Base-by-base conservation (phyloP, 2,888 invertebrate species). In the Drosophila falleni region DNA sequence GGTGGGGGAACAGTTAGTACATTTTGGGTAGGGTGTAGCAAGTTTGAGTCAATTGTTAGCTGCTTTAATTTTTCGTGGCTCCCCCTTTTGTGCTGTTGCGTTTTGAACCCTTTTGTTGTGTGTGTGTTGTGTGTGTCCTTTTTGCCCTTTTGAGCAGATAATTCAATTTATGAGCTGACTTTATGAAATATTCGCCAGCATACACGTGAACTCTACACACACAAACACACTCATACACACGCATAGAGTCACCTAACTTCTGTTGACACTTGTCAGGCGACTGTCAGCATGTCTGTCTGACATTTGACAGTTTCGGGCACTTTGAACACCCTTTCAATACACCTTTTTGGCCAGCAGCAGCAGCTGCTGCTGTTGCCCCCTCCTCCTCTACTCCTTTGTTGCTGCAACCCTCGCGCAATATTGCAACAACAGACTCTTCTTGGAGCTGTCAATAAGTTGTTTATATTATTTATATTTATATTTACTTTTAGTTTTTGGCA, bases 211-310 rank as follows among this genome's bases (percentile, higher is more conserved):
- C 29, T 61, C 61, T 9, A 47, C 72, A 46, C 41, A 47, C 50
- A 50, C 61, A 42, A 23, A 42, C 56, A 41, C 39, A 53, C 59
- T 37, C 66, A 29, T 33, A 37, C 67, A 26, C 26, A 37, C 51
- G 37, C 61, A 29, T 26, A 37, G 62, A 37, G 29, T 59, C 47
- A 63, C 63, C 65, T 78, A 78, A 56, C 77, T 66, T 66, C 61
- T 86, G 86, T 83, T 83, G 86, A 86, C 88, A 88, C 86, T 88
- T 88, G 86, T 87, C 86, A 86, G 87, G 73, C 77, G 77, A 71
- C 82, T 83, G 82, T 85, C 84, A 80, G 68, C 78, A n/a, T n/a
- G 77, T 69, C 75, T 75, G 78, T 80, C 75, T 82, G 82, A 86
- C 87, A 78, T 87, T 85, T 86, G 86, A 86, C 86, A 86, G 85